phyloP scores from a whole-genome alignment of 1,140 invertebrate genomes.

The Thereuonema tuberculata region DNA sequence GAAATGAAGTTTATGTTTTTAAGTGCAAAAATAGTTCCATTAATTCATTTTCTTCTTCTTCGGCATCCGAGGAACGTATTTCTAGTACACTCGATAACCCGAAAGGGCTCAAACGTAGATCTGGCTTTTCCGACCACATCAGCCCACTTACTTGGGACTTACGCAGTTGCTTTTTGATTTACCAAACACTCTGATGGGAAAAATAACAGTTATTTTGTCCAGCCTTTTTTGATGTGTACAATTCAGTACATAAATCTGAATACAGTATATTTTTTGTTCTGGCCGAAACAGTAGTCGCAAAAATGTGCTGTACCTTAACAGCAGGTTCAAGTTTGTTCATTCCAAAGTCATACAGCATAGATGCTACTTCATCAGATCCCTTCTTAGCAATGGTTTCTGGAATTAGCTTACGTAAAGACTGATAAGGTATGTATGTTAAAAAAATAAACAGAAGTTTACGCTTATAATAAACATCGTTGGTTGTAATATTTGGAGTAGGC shows the following conservation, averaged over 20 bases:
- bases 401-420: not conserved
- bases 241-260: not conserved
- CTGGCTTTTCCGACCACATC: too few species aligned
- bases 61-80: too few species aligned
- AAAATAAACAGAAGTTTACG: not conserved
- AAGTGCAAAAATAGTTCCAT: too few species aligned
- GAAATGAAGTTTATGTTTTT: too few species aligned
- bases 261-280: not conserved
- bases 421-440: not conserved
- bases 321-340: not conserved
- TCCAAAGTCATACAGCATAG: not conserved
- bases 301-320: not conserved
- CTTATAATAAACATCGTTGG: not conserved
- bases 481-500: not conserved
- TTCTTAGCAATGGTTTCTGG: not conserved
- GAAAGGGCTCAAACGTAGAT: too few species aligned
- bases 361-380: not conserved
- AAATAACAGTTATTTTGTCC: not conserved
- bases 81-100: too few species aligned
- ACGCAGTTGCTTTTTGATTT: too few species aligned
- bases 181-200: too few species aligned
- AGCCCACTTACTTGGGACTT: too few species aligned
- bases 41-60: too few species aligned
- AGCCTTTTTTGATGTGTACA: not conserved
- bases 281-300: not conserved